Evolutionary conservation across 2,113 vertebrate species (phyloP).

Genomic region (Phalacrocorax aristotelis): DNA sequence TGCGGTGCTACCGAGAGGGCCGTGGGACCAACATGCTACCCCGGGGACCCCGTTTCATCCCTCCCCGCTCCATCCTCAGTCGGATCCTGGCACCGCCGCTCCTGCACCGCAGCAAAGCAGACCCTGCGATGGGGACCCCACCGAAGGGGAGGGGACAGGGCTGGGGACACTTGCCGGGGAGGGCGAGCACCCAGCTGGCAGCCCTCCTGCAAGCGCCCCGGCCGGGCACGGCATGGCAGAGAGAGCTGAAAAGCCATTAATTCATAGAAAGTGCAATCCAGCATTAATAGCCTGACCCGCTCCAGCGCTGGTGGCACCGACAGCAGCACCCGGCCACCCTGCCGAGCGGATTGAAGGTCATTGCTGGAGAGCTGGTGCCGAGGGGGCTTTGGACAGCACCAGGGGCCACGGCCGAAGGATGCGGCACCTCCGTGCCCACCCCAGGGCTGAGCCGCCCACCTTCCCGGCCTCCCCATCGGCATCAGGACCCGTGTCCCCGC

Average conservation of each 20-base stretch:
- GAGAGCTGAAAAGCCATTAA: background rate
- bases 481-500: fast-evolving
- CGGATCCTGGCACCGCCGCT: background rate
- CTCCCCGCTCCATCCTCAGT: background rate
- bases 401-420: background rate
- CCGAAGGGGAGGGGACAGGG: background rate
- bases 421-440: background rate
- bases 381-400: background rate
- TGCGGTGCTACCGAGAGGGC: background rate
- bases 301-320: background rate
- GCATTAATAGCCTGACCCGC: background rate
- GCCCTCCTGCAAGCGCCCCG: background rate
- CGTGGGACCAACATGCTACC: background rate
- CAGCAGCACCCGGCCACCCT: background rate
- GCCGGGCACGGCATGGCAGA: background rate
- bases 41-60: background rate
- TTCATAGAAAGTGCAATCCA: background rate
- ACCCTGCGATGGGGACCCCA: background rate
- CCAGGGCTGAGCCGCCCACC: background rate
- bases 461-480: background rate
- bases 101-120: background rate
- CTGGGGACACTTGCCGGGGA: background rate
- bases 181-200: background rate
- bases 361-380: too few species aligned
- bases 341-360: background rate